Evolutionary conservation across 2,797 vertebrate species (phyloP), one percentile per base, ranked within the genome.

Genomic region (Urophycis tenuis): DNA sequence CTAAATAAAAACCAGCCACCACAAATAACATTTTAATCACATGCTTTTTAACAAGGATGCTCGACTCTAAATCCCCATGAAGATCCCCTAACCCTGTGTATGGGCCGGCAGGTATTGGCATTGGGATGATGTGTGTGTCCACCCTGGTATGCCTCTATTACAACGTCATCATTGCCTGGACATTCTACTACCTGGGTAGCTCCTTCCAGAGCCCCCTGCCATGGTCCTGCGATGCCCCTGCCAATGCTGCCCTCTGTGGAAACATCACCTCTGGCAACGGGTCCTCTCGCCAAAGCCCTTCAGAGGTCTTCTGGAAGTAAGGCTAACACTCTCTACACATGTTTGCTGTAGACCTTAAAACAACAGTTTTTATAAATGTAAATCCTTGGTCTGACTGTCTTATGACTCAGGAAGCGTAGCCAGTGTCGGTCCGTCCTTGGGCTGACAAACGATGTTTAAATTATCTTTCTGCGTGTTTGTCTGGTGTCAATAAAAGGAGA

Each of bases 171-270:
- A 93, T 96, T 30, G 93, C 94, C 1, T 95, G 95, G 94, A 94
- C 94, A 0, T 94, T 96, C 87, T 95, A 93, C 87, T 96, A 96
- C 92, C 89, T 93, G 87, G 91, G 88, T 79, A 93, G 90, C 82
- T 96, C 94, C 22, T 93, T 96, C 84, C 93, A 93, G 89, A 96
- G 92, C 86, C 95, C 95, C 2, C 91, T 95, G 86, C 95, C 95
- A 76, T 95, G 93, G 91, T 93, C 93, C 25, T 92, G 91, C 81
- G 84, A 93, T 0, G 93, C 94, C 31, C 3, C 83, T 0, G 35
- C 79, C 30, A 95, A 96, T 0, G 64, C 45, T 2, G 64, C 33
- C 0, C 81, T 94, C 73, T 96, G 94, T 76, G 79, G 81, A 64
- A 91, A 91, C 36, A 2, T 2, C 78, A 85, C 77, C 32, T 60